phyloP scores from a whole-genome alignment of 2,888 invertebrate species.

The Heteropelma amictum region DNA sequence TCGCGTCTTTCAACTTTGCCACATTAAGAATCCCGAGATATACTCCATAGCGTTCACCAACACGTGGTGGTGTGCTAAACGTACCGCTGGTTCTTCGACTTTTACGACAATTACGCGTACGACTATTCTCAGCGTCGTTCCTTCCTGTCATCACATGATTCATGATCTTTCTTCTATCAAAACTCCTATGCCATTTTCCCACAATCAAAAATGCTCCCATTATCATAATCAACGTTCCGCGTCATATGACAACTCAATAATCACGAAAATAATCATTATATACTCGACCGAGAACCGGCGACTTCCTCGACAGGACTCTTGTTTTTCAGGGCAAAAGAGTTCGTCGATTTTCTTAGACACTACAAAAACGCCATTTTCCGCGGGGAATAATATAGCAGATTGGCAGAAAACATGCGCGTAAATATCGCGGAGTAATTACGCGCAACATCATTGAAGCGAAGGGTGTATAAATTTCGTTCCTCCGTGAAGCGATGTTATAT shows the following conservation, averaged over 20 bases:
- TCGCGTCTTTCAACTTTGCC: slow-evolving; percentile 48
- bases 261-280: neutral
- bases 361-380: slow-evolving; percentile 6
- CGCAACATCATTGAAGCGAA: slow-evolving; percentile 31
- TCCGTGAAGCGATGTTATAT: slow-evolving; percentile 22
- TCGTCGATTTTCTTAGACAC: neutral
- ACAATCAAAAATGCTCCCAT: too few species aligned
- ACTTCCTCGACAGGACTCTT: neutral
- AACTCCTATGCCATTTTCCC: too few species aligned
- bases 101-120: slow-evolving; percentile 32
- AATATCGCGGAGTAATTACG: slow-evolving; percentile 22
- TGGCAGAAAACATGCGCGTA: slow-evolving; percentile 11
- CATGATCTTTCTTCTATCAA: neutral
- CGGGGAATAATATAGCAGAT: slow-evolving; percentile 23
- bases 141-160: neutral
- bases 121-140: neutral
- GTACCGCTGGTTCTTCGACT: slow-evolving; percentile 35
- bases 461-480: slow-evolving; percentile 48
- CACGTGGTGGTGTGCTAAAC: neutral
- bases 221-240: too few species aligned
- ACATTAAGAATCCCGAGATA: slow-evolving; percentile 16
- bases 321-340: neutral
- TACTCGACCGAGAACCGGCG: slow-evolving; percentile 5
- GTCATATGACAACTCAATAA: neutral
- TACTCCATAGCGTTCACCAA: neutral